Base-by-base conservation (phyloP, 2,113 vertebrate species). In the Plotosus lineatus region DNA sequence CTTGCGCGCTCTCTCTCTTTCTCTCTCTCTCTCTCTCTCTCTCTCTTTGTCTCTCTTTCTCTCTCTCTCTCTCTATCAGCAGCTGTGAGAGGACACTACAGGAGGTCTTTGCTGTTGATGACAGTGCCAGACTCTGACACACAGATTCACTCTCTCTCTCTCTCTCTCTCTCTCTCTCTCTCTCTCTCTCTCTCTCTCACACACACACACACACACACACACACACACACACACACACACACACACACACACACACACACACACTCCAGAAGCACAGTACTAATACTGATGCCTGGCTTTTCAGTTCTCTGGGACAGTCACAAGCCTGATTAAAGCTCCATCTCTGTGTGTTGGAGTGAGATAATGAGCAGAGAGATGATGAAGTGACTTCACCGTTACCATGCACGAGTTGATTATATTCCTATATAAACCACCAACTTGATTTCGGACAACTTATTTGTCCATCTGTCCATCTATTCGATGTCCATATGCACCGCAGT, bases 81-180 rank as follows among this genome's bases (percentile, higher is more conserved):
- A 81, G 87, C 51, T 82, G 86, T 82, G 83, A n/a, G 85, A 84
- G 87, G 84, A 86, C 89, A 90, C 82, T 75, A 82, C 85, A 86
- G 88, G 84, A 81, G 86, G 87, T 90, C 90, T 90, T 91, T 90
- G 87, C 83, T 88, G 82, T 86, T 85, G 78, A 87, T 56, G 82
- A 63, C 81, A 82, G 85, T 88, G 89, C 92, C 92, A 92, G 90
- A 85, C 88, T 86, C 88, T 66, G 63, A n/a, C n/a, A n/a, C n/a
- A n/a, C n/a, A n/a, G n/a, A n/a, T n/a, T n/a, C n/a, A n/a, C n/a
- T n/a, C n/a, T n/a, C n/a, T n/a, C n/a, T n/a, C n/a, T n/a, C n/a
- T n/a, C n/a, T n/a, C n/a, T n/a, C n/a, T n/a, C n/a, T n/a, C n/a
- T n/a, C n/a, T n/a, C n/a, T n/a, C n/a, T n/a, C n/a, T n/a, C n/a